phyloP scores from a whole-genome alignment of 2,113 vertebrate species.

The Burhinus oedicnemus region DNA sequence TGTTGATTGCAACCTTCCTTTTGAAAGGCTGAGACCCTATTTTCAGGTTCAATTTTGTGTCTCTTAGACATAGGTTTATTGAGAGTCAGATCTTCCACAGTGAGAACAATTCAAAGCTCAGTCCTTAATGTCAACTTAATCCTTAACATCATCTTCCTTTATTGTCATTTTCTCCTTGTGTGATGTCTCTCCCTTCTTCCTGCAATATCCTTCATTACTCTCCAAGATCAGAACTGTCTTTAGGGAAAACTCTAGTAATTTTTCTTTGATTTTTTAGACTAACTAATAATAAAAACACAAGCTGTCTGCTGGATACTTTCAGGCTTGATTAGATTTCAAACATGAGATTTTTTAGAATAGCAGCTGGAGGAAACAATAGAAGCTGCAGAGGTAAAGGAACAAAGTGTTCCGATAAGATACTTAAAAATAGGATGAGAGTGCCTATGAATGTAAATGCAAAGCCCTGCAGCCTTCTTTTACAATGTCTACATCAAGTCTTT shows the following conservation, averaged over 20 bases:
- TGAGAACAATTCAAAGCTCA: background rate
- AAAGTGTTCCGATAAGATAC: background rate
- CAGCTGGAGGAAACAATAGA: conserved; percentile 7
- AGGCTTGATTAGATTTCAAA: conserved; percentile 37
- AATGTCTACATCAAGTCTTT: background rate
- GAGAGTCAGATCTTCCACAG: background rate
- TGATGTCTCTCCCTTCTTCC: background rate
- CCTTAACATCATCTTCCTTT: background rate
- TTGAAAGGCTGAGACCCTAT: background rate
- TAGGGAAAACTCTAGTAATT: background rate
- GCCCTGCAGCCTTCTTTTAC: background rate
- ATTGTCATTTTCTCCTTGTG: background rate
- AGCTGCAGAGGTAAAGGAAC: conserved; percentile 15
- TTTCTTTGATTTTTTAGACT: conserved; percentile 11
- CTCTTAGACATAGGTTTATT: background rate
- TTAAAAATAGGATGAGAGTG: background rate
- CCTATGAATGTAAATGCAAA: conserved; percentile 14
- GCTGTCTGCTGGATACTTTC: background rate
- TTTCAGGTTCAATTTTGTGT: background rate
- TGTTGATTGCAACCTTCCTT: background rate
- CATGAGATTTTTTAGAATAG: conserved; percentile 1
- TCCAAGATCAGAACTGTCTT: background rate
- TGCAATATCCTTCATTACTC: background rate
- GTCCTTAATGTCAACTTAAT: background rate
- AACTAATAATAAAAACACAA: conserved; percentile 13